phyloP scores from a whole-genome alignment of 2,797 vertebrate genomes.

The Pelochelys cantorii region DNA sequence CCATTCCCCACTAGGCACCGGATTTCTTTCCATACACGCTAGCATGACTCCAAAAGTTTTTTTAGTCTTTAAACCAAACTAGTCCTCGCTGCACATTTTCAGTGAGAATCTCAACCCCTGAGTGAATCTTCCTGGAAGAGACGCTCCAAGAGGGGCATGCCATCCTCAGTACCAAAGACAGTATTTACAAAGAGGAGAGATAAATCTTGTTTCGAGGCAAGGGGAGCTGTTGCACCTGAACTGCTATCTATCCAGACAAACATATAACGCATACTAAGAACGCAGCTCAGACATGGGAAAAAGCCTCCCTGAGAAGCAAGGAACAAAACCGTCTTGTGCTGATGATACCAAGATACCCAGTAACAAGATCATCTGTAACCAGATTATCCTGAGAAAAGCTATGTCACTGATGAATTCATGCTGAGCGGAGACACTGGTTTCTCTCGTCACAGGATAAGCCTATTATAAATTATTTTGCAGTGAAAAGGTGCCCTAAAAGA shows the following conservation, averaged over 20 bases:
- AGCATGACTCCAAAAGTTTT: not conserved
- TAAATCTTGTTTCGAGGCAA: fast-evolving
- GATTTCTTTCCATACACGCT: not conserved
- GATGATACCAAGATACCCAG: not conserved
- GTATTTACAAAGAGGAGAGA: not conserved
- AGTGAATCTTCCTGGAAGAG: not conserved
- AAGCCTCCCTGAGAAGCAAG: not conserved
- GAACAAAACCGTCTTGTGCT: not conserved
- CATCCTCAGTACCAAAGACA: not conserved
- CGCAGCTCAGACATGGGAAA: not conserved
- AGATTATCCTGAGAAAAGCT: conserved; percentile 35
- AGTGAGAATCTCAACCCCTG: no score
- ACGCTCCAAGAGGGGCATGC: not conserved
- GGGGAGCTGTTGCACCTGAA: not conserved
- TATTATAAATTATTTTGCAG: conserved; percentile 47
- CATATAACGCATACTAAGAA: not conserved
- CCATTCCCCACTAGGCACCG: not conserved
- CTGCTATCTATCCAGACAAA: not conserved
- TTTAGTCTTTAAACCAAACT: not conserved
- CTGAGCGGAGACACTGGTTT: conserved; percentile 42
- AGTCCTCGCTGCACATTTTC: not conserved
- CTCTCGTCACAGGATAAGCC: conserved; percentile 50
- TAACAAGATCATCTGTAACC: conserved; percentile 32
- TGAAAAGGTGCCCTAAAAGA: conserved; percentile 22
- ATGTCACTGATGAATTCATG: conserved; percentile 23